Conservation (phyloP, 2,888 invertebrate genomes). For the Synanthedon formicaeformis region DNA sequence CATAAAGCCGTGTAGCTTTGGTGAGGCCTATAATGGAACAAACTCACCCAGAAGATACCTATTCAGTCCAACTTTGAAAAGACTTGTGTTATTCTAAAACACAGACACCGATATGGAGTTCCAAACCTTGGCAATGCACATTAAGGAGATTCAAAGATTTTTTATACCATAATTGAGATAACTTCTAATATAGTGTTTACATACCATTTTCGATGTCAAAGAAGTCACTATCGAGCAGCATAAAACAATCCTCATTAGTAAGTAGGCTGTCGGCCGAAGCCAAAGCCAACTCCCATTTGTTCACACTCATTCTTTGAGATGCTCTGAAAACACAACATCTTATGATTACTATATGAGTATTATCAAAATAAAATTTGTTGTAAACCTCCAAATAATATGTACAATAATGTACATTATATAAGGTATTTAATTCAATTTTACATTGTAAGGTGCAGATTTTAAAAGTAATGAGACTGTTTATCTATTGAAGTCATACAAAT, state of each 20-base stretch:
- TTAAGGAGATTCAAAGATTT: no score
- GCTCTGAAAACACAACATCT: slow-evolving; percentile 33
- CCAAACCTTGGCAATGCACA: no score
- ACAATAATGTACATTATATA: not conserved
- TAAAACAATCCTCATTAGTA: slow-evolving; percentile 54
- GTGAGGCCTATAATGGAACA: no score
- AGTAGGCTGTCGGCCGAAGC: slow-evolving; percentile 62
- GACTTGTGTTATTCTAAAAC: no score
- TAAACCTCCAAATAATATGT: not conserved
- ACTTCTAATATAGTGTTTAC: slow-evolving; percentile 4
- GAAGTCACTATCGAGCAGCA: slow-evolving; percentile 61
- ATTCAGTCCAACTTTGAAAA: no score
- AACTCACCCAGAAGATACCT: no score
- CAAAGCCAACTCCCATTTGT: slow-evolving; percentile 47
- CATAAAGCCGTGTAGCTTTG: no score
- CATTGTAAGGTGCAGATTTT: no score
- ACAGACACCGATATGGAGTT: no score
- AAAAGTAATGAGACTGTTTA: no score
- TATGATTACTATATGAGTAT: not conserved
- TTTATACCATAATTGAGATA: no score
- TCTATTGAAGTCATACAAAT: no score
- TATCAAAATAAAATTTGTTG: not conserved
- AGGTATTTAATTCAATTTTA: not conserved
- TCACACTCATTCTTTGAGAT: slow-evolving; percentile 48
- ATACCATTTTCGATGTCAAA: slow-evolving; percentile 44